Conservation (phyloP, 2,113 vertebrate genomes). For the Cyprinodon brontotheroides region DNA sequence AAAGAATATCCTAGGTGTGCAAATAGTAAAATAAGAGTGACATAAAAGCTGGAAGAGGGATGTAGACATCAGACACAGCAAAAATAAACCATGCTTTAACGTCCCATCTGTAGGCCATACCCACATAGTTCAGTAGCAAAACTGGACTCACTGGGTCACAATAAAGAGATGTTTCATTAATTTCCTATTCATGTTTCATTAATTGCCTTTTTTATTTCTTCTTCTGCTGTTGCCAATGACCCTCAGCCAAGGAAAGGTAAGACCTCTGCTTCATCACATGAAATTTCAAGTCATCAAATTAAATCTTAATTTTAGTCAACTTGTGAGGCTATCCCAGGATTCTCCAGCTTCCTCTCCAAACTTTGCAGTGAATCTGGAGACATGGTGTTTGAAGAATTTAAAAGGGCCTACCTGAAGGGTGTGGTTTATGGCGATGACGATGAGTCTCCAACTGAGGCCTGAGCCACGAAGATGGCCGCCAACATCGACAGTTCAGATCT, state of each 20-base stretch:
- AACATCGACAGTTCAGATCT: not conserved
- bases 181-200: not conserved
- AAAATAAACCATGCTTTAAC: not conserved
- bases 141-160: not conserved
- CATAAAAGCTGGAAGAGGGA: too few relatives aligned
- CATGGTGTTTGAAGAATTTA: conserved; percentile 64
- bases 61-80: too few relatives aligned
- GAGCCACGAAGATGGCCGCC: conserved; percentile 6
- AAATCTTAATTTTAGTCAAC: not conserved
- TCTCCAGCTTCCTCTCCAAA: not conserved
- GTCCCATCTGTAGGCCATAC: not conserved
- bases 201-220: not conserved
- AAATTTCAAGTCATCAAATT: not conserved
- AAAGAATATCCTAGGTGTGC: too few relatives aligned
- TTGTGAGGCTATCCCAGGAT: not conserved
- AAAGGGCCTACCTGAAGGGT: conserved; percentile 55
- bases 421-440: conserved; percentile 51
- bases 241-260: conserved; percentile 11
- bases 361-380: conserved; percentile 39
- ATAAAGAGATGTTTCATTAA: not conserved
- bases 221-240: not conserved
- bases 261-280: not conserved
- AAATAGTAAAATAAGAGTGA: too few relatives aligned
- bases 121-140: not conserved
- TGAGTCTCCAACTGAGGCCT: conserved; percentile 52